Evolutionary conservation across 1,140 invertebrate species (phyloP), one percentile per base, ranked within the genome.

Genomic region (Drosophila hydei): DNA sequence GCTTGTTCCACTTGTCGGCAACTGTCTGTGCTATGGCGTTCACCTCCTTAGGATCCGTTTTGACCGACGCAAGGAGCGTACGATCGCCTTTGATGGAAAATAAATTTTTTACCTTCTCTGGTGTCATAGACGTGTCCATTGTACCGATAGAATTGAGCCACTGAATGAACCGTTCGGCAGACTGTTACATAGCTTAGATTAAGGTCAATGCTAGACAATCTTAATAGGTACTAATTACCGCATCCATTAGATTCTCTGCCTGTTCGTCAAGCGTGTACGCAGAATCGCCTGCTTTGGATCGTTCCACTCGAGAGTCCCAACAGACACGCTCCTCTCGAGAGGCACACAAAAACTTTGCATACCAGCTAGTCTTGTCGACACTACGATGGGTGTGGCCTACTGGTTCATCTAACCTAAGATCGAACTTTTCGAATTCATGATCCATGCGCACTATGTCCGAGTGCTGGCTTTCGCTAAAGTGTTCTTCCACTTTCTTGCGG

Each of bases 231-330:
- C 16, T 7, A 18, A 72, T 67, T 19, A 90, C 90, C 33, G 90
- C 89, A 77, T 91, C 90, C 91, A 91, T 91, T 8, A 91, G 54
- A 30, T 91, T 74, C 27, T 91, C 90, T 0, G 90, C 89, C 36
- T 91, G 89, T 18, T 91, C 90, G 25, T 91, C 89, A 0, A 91
- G 67, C 0, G 83, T 83, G 8, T 85, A 72, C 0, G 45, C 30
- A 1, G 56, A 62, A 7, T 64, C 68, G 7, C 78, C 58, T 6
- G 69, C 64, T 6, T 80, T 85, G 1, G 83, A 60, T 11, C 80
- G 63, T 42, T 77, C 68, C 3, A 90, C 47, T 5, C 70, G 58
- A 0, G 75, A 70, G 18, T 81, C 62, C 81, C 81, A 87, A 16
- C 55, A 55, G 9, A 88, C 55, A 2, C 81, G 72, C 16, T 88